Percentiles rank a stretch among this genome's conserved stretches.
These are phyloP conservation scores for Lucilia sericata DNA, from an alignment of 1,140 invertebrate genomes.

Conservation along the genomic window DNA sequence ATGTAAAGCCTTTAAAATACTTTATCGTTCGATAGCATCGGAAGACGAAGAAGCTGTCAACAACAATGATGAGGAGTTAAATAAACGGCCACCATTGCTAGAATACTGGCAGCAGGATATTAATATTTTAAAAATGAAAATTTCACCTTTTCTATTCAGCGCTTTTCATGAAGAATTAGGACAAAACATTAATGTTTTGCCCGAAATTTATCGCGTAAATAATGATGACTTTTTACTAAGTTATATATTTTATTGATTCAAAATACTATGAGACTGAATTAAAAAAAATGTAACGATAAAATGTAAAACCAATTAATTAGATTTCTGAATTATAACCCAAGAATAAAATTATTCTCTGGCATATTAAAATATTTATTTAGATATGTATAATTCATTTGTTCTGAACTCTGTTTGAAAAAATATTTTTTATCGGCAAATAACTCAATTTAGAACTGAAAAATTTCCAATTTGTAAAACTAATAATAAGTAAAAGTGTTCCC, in stretches of 20 bases:
- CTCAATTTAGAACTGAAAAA: too few relatives aligned
- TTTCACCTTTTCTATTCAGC: constrained; percentile 52
- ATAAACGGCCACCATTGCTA: not conserved
- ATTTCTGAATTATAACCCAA: too few relatives aligned
- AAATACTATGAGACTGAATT: too few relatives aligned
- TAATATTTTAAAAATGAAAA: constrained; percentile 52
- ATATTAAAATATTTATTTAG: too few relatives aligned
- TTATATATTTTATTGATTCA: constrained; percentile 44
- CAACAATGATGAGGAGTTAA: constrained; percentile 2
- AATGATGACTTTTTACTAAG: constrained; percentile 46
- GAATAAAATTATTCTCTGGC: too few relatives aligned
- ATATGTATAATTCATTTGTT: too few relatives aligned
- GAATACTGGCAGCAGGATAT: constrained; percentile 53
- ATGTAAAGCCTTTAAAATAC: constrained; percentile 44
- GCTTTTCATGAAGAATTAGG: constrained; percentile 29
- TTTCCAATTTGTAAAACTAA: too few relatives aligned
- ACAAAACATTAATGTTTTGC: constrained; percentile 43
- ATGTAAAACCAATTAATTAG: too few relatives aligned
- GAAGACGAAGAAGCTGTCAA: not conserved
- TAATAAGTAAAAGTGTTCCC: too few relatives aligned
- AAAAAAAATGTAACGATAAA: too few relatives aligned
- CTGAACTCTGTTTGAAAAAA: too few relatives aligned
- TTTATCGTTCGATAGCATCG: constrained; percentile 36
- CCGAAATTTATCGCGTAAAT: constrained; percentile 47
- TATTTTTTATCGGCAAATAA: too few relatives aligned